phyloP scores from a whole-genome alignment of 1,140 invertebrate genomes.

The Gryllus bimaculatus region DNA sequence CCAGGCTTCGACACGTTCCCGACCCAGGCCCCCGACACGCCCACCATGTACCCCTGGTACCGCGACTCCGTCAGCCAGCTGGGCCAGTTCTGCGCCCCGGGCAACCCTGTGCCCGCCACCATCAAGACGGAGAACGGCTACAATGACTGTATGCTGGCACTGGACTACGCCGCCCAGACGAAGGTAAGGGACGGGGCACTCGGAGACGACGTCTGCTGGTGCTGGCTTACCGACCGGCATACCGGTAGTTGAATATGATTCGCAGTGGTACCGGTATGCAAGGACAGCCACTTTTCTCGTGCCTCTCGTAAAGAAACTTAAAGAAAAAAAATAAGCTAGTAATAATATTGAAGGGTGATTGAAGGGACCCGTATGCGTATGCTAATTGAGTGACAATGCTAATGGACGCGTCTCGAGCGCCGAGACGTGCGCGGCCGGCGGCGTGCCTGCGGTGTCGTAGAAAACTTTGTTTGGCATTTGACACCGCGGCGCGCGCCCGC shows the following conservation, averaged over 20 bases:
- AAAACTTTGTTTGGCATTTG: neutral
- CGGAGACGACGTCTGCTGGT: neutral
- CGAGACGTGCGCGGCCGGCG: too few relatives aligned
- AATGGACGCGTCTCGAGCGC: neutral
- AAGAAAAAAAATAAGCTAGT: too few relatives aligned
- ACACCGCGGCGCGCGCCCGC: neutral
- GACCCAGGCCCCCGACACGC: neutral
- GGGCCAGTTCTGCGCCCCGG: constrained; percentile 39
- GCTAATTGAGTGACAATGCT: too few relatives aligned
- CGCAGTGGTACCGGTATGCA: neutral
- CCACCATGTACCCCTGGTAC: constrained; percentile 60
- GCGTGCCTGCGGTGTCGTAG: neutral
- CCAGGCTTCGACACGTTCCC: neutral
- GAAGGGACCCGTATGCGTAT: too few relatives aligned
- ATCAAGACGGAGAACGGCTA: constrained; percentile 62
- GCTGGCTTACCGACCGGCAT: neutral
- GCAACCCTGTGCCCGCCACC: constrained; percentile 41
- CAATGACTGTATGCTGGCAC: constrained; percentile 59
- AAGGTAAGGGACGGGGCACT: constrained; percentile 41
- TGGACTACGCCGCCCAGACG: constrained; percentile 57
- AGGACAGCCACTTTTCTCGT: neutral
- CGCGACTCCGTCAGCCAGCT: constrained; percentile 47
- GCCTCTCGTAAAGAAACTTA: neutral
- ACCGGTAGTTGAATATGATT: neutral
- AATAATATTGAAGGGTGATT: too few relatives aligned